Conservation (phyloP, 2,113 vertebrate genomes). For the Calyptommatus sinebrachiatus region DNA sequence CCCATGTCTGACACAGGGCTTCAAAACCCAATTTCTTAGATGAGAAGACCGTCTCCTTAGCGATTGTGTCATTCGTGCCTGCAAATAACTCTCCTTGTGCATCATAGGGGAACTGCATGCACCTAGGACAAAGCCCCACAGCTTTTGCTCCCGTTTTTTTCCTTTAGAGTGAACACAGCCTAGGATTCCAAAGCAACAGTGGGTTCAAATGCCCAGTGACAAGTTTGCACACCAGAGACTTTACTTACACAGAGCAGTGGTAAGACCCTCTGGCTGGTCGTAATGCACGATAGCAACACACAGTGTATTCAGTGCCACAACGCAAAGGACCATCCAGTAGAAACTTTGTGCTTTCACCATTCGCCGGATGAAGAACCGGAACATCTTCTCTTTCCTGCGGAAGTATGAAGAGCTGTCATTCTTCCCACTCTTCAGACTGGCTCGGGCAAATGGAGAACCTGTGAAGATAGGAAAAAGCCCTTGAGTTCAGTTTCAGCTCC, state of each 20-base stretch:
- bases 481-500: too few species aligned
- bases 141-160: too few species aligned
- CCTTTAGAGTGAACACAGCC: too few species aligned
- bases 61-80: too few species aligned
- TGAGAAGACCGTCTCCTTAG: too few species aligned
- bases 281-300: constrained; percentile 97
- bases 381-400: constrained; percentile 91
- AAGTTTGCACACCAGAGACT: not conserved
- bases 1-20: too few species aligned
- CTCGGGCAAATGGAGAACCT: constrained; percentile 90
- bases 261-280: constrained; percentile 89
- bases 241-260: constrained; percentile 87
- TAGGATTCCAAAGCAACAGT: too few species aligned
- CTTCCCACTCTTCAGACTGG: constrained; percentile 89
- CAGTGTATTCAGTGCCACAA: constrained; percentile 92
- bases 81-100: too few species aligned
- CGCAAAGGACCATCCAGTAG: constrained; percentile 93
- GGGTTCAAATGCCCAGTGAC: rapidly evolving
- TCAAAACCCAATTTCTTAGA: too few species aligned
- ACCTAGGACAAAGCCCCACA: too few species aligned
- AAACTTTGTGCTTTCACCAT: constrained; percentile 97
- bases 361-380: constrained; percentile 92
- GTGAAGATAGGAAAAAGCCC: not conserved
- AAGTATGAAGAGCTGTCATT: constrained; percentile 90
- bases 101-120: too few species aligned